phyloP scores from a whole-genome alignment of 1,140 invertebrate genomes.

The Piezodorus guildinii region DNA sequence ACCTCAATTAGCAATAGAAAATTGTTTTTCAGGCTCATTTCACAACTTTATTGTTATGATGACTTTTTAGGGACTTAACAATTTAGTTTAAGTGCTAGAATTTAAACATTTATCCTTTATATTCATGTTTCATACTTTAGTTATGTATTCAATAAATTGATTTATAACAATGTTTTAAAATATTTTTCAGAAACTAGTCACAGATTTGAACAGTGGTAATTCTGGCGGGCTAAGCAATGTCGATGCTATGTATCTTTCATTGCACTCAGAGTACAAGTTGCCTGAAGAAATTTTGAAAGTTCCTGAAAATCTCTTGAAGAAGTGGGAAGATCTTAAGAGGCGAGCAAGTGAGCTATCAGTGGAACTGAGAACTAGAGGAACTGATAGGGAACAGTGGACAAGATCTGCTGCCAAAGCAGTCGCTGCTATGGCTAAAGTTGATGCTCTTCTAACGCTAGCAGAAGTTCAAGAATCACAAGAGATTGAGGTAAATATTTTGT shows the following conservation, averaged over 20 bases:
- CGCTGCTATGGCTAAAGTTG: slow-evolving; percentile 1
- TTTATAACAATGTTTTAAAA: neutral
- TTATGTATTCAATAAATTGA: too few species aligned
- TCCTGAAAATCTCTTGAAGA: neutral
- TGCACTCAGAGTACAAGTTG: neutral
- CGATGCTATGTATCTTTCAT: neutral
- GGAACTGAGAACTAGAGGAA: neutral
- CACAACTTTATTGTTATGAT: too few species aligned
- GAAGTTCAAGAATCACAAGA: slow-evolving; percentile 10
- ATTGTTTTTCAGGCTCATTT: too few species aligned
- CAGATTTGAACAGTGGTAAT: slow-evolving; percentile 8
- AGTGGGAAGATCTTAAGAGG: slow-evolving; percentile 1
- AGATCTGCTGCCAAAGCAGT: neutral
- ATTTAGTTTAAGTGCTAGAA: too few species aligned
- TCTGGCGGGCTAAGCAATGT: neutral
- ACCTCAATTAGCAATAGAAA: too few species aligned
- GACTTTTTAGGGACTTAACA: too few species aligned
- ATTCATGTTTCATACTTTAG: too few species aligned
- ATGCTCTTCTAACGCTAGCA: neutral
- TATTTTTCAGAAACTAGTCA: slow-evolving; percentile 15
- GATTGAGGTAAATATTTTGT: neutral
- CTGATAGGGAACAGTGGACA: neutral
- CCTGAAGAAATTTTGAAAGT: neutral
- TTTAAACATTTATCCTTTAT: too few species aligned
- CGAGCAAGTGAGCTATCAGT: neutral